phyloP scores from a whole-genome alignment of 2,113 vertebrate genomes.

The Clarias magur region DNA sequence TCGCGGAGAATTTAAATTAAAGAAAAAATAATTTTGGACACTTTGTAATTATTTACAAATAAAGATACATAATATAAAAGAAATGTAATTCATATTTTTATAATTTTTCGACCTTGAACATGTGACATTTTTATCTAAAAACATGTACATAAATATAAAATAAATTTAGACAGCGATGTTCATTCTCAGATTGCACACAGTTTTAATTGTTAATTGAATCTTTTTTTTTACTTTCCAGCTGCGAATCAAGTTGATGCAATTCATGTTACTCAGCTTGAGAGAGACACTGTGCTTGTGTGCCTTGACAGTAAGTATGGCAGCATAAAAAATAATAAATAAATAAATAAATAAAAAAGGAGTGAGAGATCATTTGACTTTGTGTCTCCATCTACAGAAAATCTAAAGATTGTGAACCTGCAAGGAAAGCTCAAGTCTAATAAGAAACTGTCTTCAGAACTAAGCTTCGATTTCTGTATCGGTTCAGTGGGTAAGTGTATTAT shows the following conservation, averaged over 20 bases:
- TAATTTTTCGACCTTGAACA: not conserved
- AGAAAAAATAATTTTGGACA: not conserved
- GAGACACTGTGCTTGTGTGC: slow-evolving; percentile 96
- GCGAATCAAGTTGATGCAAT: slow-evolving; percentile 91
- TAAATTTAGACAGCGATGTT: not conserved
- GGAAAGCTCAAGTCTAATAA: slow-evolving; percentile 95
- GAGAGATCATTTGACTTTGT: not conserved
- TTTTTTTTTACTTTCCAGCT: slow-evolving; percentile 61
- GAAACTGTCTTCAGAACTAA: slow-evolving; percentile 95
- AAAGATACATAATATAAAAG: not conserved
- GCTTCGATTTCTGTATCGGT: slow-evolving; percentile 95
- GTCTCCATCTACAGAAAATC: slow-evolving; percentile 78
- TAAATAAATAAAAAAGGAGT: no score
- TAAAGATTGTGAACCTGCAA: slow-evolving; percentile 98
- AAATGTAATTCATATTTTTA: not conserved
- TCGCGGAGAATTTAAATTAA: no score
- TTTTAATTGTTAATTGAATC: no score
- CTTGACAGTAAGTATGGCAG: slow-evolving; percentile 87
- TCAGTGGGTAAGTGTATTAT: slow-evolving; percentile 84
- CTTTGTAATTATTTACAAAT: not conserved
- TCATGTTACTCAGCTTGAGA: slow-evolving; percentile 95
- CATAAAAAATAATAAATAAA: not conserved
- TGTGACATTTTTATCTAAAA: not conserved
- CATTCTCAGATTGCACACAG: not conserved
- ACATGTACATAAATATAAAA: not conserved